Percentiles rank a stretch among this genome's conserved stretches.
These are phyloP conservation scores for Rhincodon typus DNA, from an alignment of 2,797 vertebrate genomes.

Conservation along the genomic window DNA sequence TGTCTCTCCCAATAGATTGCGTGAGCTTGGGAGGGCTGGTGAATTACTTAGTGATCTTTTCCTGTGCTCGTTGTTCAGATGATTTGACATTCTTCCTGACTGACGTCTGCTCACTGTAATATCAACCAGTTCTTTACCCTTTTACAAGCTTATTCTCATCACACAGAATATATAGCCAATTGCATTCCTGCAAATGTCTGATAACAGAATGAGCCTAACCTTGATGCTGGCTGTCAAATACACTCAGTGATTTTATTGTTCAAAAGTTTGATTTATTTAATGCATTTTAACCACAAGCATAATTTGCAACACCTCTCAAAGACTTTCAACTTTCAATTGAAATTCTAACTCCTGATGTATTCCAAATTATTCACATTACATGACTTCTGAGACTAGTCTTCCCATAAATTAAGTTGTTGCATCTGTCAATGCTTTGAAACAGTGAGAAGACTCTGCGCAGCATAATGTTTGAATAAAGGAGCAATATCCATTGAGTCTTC, in stretches of 20 bases:
- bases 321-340: background rate
- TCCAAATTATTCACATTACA: background rate
- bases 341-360: background rate
- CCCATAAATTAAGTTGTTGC: background rate
- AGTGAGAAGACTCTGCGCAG: background rate
- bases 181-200: background rate
- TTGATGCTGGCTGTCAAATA: background rate
- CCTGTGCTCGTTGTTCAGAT: background rate
- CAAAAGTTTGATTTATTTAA: background rate
- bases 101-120: background rate
- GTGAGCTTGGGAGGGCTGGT: background rate
- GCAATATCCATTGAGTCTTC: background rate
- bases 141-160: background rate
- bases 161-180: background rate
- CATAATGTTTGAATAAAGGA: background rate
- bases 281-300: background rate
- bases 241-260: slow-evolving; percentile 5
- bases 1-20: background rate
- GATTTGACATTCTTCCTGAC: background rate
- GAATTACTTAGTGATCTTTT: background rate
- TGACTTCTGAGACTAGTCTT: background rate
- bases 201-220: background rate
- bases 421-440: background rate
- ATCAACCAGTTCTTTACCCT: background rate
- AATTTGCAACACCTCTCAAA: background rate